Evolutionary conservation across 1,140 invertebrate genomes (phyloP), one percentile per base, ranked within the genome.

Genomic region (Gonatopus flavifemur): DNA sequence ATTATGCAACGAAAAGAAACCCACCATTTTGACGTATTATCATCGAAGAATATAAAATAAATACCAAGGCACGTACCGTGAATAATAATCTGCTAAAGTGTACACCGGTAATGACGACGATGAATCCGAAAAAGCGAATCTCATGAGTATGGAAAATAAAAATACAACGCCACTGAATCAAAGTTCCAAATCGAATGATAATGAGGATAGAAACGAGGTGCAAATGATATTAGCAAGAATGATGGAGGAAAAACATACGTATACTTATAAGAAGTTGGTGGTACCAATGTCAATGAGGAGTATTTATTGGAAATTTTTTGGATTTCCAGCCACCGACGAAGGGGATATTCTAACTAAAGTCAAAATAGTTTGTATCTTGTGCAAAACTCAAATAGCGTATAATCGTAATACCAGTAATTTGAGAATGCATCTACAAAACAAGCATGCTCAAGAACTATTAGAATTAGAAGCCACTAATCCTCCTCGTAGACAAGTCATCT

Each of bases 281-380:
- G 82, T 83, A 8, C 82, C 82, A 3, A 74, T 76, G 52, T 76
- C 80, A 1, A 86, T 85, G 84, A 71, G 84, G 44, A 84, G 82
- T 55, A 82, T 83, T 33, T 85, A 85, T 61, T 86, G 84, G 84
- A 83, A 83, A 55, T 83, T 82, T 62, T 86, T 84, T 66, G 84
- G 84, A 12, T 86, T 85, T 69, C 84, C 84, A 33, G 84, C 83
- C 0, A 80, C 79, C 31, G 82, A 83, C 15, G 76, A 82, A 28
- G 82, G 83, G 31, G 78, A 80, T 44, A 84, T 85, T 46, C 66
- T 86, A 2, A 85, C 83, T n/a, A 84, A 82, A 71, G 72, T 82
- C 3, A 84, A 83, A 58, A 84, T 85, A 8, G 80, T 86, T 12
- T 85, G 84, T 46, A 79, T 82, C 28, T 53, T 85, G 1, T 86